These are phyloP conservation scores for Dugesia japonica DNA, from an alignment of 2,888 invertebrate species.

Conservation along the genomic window DNA sequence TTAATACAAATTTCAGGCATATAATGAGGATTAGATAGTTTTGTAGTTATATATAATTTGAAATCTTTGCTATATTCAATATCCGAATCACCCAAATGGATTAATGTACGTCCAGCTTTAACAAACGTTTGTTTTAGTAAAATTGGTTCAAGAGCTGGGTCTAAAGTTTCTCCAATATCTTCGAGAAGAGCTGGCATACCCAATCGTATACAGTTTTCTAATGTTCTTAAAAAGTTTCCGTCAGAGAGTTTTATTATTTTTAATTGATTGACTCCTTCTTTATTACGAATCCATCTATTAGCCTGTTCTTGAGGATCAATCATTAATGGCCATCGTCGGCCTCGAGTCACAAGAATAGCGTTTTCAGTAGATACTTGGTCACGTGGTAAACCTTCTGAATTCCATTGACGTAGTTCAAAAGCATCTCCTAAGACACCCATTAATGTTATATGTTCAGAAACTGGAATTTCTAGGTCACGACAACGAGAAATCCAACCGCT, in stretches of 20 bases:
- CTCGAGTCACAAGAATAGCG: conserved; percentile 47
- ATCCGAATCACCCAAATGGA: conserved; percentile 48
- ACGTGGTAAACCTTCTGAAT: conserved; percentile 30
- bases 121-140: conserved; percentile 57
- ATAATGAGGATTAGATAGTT: conserved; percentile 49
- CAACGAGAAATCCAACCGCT: conserved; percentile 59
- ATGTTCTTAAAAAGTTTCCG: conserved; percentile 44
- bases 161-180: conserved; percentile 46
- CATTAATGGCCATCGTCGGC: conserved; percentile 49
- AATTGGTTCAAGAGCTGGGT: conserved; percentile 48
- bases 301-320: conserved; percentile 50
- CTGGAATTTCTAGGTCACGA: conserved; percentile 56
- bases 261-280: conserved; percentile 35
- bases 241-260: conserved; percentile 48
- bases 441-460: conserved; percentile 57
- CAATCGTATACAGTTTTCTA: conserved; percentile 48
- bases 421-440: conserved; percentile 46
- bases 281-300: conserved; percentile 47
- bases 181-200: conserved; percentile 48
- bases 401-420: conserved; percentile 55
- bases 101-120: conserved; percentile 45
- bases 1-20: conserved; percentile 52
- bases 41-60: conserved; percentile 49
- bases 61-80: conserved; percentile 48
- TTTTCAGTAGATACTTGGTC: conserved; percentile 47